Evolutionary conservation across 1,140 invertebrate species (phyloP), one percentile per base, ranked within the genome.

Genomic region (Anoplolepis gracilipes): DNA sequence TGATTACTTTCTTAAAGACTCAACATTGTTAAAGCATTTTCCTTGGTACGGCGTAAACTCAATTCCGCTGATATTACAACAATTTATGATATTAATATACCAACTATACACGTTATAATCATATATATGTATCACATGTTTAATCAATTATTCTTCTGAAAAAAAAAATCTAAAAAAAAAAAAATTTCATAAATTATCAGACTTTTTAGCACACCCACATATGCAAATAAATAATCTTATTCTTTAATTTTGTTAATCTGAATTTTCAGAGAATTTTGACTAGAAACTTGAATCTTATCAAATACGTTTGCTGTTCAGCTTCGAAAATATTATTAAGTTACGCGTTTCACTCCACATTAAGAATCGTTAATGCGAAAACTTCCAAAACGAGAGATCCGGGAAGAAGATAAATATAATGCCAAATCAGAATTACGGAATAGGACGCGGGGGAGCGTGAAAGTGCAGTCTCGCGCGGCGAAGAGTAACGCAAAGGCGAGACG

Each of bases 1-100:
- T 59, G 78, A 82, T 82, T 82, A 73, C 67, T 82, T 82, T 82
- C 67, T 82, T 82, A 72, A 82, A 73, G 55, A 82, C 53, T 59
- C 65, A 46, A 81, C 67, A 36, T 82, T 73, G 67, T 82, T 73
- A 46, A 46, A 42, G 36, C 13, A 33, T 72, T 82, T 72, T 59
- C 53, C 19, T 59, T 30, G 67, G 33, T 8, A 11, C 22, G 36
- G 39, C 36, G 49, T 25, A 61, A 82, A 59, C 4, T 61, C 72
- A 82, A 46, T 25, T 28, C 28, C 7, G 8, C 57, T 19, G 28
- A 10, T 57, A 46, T 72, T 72, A 72, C 53, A 53, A 22, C 25
- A 69, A 46, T 6, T 61, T 72, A 46, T 10, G 36, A 73, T 82
- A 73, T 46, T 72, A 72, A 82, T 42, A 72, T 59, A 46, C 39